Percentiles rank a stretch among this genome's conserved stretches.
phyloP scores from a whole-genome alignment of 2,113 vertebrate species.

The Grantiella picta region DNA sequence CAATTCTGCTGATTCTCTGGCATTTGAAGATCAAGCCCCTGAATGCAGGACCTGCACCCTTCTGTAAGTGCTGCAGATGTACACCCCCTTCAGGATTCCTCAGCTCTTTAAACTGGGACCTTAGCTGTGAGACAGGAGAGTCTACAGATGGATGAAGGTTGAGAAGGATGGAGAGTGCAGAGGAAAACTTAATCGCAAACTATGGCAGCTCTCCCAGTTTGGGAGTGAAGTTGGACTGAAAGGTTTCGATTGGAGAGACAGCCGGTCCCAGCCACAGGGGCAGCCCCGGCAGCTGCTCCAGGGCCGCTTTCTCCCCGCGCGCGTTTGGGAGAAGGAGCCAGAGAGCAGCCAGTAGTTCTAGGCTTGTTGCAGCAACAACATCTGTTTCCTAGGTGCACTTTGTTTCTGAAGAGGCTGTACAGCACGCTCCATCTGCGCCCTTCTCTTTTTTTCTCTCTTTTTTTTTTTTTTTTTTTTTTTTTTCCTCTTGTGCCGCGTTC shows the following conservation, averaged over 20 bases:
- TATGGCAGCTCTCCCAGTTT: background rate
- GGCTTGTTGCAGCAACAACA: conserved; percentile 49
- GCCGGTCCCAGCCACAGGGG: background rate
- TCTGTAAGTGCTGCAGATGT: background rate
- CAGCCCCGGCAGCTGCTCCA: background rate
- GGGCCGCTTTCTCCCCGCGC: accelerated
- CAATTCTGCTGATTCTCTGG: background rate
- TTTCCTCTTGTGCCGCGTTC: background rate
- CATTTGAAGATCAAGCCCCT: accelerated
- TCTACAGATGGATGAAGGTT: background rate
- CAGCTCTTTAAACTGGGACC: background rate
- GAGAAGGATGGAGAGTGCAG: background rate
- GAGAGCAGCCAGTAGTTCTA: background rate
- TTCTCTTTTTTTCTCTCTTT: background rate
- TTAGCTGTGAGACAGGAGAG: background rate
- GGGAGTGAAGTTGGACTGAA: background rate
- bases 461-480: background rate
- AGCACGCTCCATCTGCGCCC: conserved; percentile 30
- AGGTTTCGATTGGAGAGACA: background rate
- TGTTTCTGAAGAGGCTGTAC: conserved; percentile 44
- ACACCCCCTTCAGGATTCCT: background rate
- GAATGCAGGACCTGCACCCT: background rate
- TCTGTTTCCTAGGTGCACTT: conserved; percentile 59
- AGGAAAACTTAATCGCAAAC: background rate
- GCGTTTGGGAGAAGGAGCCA: background rate